Base-by-base conservation (phyloP, 2,797 vertebrate genomes). In the Epinephelus awoara region DNA sequence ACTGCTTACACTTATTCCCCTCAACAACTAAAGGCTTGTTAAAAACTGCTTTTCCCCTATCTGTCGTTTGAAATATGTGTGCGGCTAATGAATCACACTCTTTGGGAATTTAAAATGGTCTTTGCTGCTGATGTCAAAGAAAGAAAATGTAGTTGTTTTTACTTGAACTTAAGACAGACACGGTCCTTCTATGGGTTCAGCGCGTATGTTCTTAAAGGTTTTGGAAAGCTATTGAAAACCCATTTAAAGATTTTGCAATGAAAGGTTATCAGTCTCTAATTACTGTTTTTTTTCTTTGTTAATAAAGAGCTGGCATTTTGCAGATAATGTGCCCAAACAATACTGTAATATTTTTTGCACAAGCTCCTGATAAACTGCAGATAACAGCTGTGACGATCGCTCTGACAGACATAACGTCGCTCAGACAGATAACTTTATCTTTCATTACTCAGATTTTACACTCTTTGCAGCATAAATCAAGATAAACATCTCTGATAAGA, bases 21-120 rank as follows among this genome's bases (percentile, higher is more conserved):
- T 78, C 91, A 85, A 83, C 89, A 90, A 89, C 90, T 92, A 90
- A 93, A 93, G 78, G 92, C 94, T 96, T 94, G 94, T 95, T 95
- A 95, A 94, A 94, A 95, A 86, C 56, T 84, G 76, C 77, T 75
- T 78, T 83, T 42, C 82, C 80, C 69, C 56, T 1, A 8, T 73
- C 62, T 84, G 84, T 77, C 62, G 50, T 58, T 82, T 78, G 65
- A 80, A 78, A 84, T 51, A 3, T 66, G 80, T 54, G 69, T 29
- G 25, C 51, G 21, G 49, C 77, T 88, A 90, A 91, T 82, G 80
- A 90, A 86, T 85, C 67, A 4, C 40, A 0, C 51, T 78, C 67
- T 73, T 54, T 68, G 59, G 51, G 42, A 81, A 69, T 55, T 80
- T 59, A 14, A 56, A 79, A 75, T 3, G 18, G 69, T 51, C 51